Evolutionary conservation across 1,140 invertebrate species (phyloP), one percentile per base, ranked within the genome.

Genomic region (Marisa cornuarietis): DNA sequence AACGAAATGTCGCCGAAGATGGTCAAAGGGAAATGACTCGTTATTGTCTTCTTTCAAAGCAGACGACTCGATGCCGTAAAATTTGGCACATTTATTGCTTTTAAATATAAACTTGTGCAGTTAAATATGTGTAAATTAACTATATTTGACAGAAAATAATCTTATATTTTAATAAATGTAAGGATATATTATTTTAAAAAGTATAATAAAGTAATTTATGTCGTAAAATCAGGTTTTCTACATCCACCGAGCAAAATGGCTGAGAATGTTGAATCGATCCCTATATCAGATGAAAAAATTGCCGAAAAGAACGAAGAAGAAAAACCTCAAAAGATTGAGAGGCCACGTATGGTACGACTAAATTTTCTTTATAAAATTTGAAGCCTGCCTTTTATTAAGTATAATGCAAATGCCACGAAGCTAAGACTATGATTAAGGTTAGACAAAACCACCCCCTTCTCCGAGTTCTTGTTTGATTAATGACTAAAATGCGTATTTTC

Each of bases 241-340:
- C 51, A 42, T 65, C 26, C 18, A 49, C 42, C 14, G 26, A 26
- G 61, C 51, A 83, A 80, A 62, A 83, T 83, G 82, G 82, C 82
- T 69, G 82, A 83, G 69, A 79, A 83, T 69, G 71, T 62, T 6
- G 65, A 20, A 69, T 73, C 49, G 54, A 77, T 77, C 24, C 54
- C 71, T 49, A 52, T 54, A 11, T 52, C 66, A 31, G 81, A 82
- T 26, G 79, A 83, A 42, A 80, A 78, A 49, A 80, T 66, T 51
- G 51, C 62, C 20, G 78, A 73, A 54, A 80, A 80, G 62, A 77
- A 73, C 22, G 82, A 79, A 31, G 52, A 26, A 52, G 24, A n/a
- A 22, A 82, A 80, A 31, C 61, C 26, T 31, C 76, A 78, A 49
- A 80, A 54, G 66, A 66, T 80, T 49, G 68, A 80, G n/a, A 78